phyloP scores from a whole-genome alignment of 2,888 invertebrate genomes.

The Dendrolimus houi region DNA sequence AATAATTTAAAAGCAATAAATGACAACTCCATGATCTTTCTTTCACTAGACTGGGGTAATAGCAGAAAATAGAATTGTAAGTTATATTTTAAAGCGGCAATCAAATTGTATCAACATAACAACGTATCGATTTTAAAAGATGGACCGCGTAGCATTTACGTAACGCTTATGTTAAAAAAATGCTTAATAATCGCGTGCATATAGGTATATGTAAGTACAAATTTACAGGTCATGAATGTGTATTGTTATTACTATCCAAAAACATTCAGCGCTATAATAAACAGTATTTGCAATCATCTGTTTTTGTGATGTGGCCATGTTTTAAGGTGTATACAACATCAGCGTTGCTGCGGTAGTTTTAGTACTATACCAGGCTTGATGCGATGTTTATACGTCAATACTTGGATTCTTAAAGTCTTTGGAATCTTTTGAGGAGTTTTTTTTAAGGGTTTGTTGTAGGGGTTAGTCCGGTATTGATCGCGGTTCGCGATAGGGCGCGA shows the following conservation, averaged over 20 bases:
- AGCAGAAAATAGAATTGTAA: constrained; percentile 1
- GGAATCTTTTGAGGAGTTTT: constrained; percentile 10
- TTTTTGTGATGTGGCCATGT: constrained; percentile 46
- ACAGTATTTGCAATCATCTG: constrained; percentile 51
- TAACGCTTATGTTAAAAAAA: constrained; percentile 36
- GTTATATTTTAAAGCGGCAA: constrained; percentile 15
- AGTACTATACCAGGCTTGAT: constrained; percentile 17
- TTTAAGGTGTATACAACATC: constrained; percentile 34
- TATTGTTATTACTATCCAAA: constrained; percentile 4
- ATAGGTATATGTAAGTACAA: constrained; percentile 2
- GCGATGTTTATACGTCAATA: neutral
- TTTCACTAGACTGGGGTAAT: neutral
- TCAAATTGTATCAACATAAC: constrained; percentile 15
- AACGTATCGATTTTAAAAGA: constrained; percentile 52
- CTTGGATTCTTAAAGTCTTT: neutral
- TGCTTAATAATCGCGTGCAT: neutral
- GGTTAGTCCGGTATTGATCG: constrained; percentile 51
- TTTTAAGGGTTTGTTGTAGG: constrained; percentile 20
- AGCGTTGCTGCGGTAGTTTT: constrained; percentile 31
- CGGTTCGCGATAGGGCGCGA: constrained; percentile 36
- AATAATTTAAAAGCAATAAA: neutral
- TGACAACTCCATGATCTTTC: neutral
- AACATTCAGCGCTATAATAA: constrained; percentile 37
- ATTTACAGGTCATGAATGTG: constrained; percentile 5
- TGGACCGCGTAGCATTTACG: constrained; percentile 44